Percentiles rank a stretch among this genome's conserved stretches.
These are phyloP conservation scores for Philantomba maxwellii DNA, from an alignment of 2,113 vertebrate species.

Conservation along the genomic window DNA sequence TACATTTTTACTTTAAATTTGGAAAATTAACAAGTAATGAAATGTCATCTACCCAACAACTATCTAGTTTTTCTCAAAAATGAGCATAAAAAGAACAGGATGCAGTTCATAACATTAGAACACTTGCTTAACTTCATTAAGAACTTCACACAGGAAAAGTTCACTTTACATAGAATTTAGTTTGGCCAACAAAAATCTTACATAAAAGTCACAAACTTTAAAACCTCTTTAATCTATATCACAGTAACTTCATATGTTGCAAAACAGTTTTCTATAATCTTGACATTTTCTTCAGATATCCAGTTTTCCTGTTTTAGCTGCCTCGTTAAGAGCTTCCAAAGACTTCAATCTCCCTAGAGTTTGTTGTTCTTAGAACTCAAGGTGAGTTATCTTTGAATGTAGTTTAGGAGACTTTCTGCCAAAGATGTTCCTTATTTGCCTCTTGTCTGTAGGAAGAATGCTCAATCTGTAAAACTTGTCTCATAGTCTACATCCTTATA, in stretches of 20 bases:
- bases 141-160: not conserved
- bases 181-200: not conserved
- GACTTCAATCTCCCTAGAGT: slow-evolving; percentile 83
- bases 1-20: not conserved
- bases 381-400: slow-evolving; percentile 83
- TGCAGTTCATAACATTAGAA: not conserved
- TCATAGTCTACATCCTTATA: slow-evolving; percentile 31
- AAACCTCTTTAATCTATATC: not conserved
- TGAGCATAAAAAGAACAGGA: not conserved
- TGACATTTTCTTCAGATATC: slow-evolving; percentile 85
- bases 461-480: slow-evolving; percentile 78
- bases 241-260: slow-evolving; percentile 77
- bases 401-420: slow-evolving; percentile 86
- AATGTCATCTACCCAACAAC: not conserved
- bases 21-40: not conserved
- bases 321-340: slow-evolving; percentile 81
- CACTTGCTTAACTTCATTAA: not conserved
- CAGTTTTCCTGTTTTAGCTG: slow-evolving; percentile 82
- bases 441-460: slow-evolving; percentile 87
- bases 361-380: slow-evolving; percentile 84
- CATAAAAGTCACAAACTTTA: not conserved
- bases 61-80: not conserved
- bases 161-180: not conserved
- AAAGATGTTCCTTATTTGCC: slow-evolving; percentile 82
- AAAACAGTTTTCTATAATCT: slow-evolving; percentile 80